Evolutionary conservation across 2,888 invertebrate genomes (phyloP).

Genomic region (Acanthosepion lycidas): DNA sequence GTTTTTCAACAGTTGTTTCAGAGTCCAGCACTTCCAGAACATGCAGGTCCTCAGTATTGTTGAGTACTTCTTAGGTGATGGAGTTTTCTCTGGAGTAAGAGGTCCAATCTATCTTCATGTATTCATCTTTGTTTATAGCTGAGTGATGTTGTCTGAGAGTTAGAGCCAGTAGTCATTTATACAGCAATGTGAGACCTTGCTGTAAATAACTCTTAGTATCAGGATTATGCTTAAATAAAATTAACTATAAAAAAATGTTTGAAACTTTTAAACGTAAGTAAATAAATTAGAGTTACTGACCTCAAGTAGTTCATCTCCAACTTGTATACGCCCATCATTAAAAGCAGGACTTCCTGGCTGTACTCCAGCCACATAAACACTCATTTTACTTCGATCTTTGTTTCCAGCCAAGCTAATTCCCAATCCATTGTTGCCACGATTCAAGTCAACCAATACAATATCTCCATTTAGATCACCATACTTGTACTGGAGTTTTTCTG

Average conservation of each 20-base stretch:
- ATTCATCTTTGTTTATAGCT: no score
- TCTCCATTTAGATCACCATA: constrained; percentile 85
- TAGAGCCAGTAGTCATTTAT: no score
- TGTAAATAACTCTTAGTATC: no score
- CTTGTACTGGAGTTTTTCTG: constrained; percentile 94
- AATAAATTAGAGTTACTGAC: constrained; percentile 77
- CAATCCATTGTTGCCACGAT: constrained; percentile 81
- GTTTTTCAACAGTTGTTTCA: no score
- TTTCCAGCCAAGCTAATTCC: constrained; percentile 96
- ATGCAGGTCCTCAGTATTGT: no score
- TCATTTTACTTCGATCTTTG: constrained; percentile 93
- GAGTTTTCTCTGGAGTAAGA: no score
- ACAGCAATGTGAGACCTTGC: no score
- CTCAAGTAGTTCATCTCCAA: constrained; percentile 96
- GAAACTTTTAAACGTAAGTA: neutral
- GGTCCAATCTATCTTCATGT: no score
- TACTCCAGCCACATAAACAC: constrained; percentile 96
- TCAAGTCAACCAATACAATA: constrained; percentile 83
- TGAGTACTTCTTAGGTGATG: no score
- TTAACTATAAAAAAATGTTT: neutral
- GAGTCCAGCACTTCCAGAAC: no score
- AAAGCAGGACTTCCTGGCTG: constrained; percentile 89
- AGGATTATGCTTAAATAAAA: neutral
- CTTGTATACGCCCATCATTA: constrained; percentile 81
- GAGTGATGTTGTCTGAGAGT: no score